Evolutionary conservation across 2,113 vertebrate genomes (phyloP).

Genomic region (Halcyon senegalensis): DNA sequence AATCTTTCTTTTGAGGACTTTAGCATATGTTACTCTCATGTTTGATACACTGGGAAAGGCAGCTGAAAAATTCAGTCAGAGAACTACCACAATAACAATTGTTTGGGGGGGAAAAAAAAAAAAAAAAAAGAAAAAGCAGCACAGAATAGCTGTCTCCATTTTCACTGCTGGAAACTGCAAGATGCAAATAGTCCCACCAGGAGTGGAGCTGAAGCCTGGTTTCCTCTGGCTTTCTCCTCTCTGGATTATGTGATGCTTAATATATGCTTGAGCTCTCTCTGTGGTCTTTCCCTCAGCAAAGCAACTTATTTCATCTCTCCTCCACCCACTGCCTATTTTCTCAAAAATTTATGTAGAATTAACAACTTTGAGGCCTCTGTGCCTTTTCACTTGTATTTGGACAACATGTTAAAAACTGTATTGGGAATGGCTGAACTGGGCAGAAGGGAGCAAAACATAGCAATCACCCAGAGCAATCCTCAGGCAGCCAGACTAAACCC

Average conservation of each 20-base stretch:
- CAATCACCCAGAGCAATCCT: background rate
- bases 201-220: background rate
- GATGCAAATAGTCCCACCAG: background rate
- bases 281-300: background rate
- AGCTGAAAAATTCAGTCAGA: background rate
- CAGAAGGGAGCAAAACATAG: background rate
- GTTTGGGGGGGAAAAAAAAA: background rate
- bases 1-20: background rate
- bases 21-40: background rate
- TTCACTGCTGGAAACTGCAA: background rate
- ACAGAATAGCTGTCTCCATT: background rate
- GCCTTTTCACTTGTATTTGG: background rate
- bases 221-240: background rate
- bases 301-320: background rate
- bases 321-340: background rate
- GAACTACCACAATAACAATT: background rate
- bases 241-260: background rate
- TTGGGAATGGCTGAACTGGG: background rate
- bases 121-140: background rate
- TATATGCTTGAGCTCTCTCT: background rate
- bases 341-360: background rate
- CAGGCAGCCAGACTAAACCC: background rate
- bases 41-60: background rate
- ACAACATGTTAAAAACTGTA: background rate
- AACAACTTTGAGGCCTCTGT: background rate